Evolutionary conservation across 2,113 vertebrate genomes (phyloP).

Genomic region (Phyllostomus discolor): DNA sequence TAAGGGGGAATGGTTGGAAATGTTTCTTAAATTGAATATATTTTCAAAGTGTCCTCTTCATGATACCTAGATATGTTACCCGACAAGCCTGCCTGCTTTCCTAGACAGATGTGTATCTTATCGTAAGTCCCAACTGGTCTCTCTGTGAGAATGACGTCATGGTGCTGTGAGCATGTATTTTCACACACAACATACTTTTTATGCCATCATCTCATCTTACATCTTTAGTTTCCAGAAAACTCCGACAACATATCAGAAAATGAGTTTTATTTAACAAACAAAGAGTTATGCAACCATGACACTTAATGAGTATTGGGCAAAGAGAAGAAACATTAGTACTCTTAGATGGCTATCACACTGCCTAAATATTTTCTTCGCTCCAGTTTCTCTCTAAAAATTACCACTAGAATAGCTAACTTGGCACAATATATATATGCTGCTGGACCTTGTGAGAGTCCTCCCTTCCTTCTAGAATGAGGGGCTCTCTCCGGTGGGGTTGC

Average conservation of each 20-base stretch:
- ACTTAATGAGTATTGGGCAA: not conserved
- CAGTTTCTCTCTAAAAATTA: not conserved
- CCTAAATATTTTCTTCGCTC: not conserved
- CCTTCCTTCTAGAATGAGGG: not conserved
- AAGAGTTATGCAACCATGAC: not conserved
- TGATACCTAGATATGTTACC: not conserved
- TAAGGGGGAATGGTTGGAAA: not conserved
- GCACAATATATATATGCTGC: not conserved
- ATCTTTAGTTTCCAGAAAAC: not conserved
- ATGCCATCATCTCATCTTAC: not conserved
- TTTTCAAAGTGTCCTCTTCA: not conserved
- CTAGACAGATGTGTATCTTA: not conserved
- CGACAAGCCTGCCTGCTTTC: not conserved
- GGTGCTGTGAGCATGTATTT: not conserved
- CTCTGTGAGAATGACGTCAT: not conserved
- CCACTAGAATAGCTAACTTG: not conserved
- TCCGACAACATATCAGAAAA: not conserved
- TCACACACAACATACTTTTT: not conserved
- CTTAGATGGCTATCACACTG: not conserved
- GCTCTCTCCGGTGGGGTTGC: not conserved
- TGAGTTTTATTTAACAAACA: not conserved
- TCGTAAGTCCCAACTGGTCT: not conserved
- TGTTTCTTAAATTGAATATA: not conserved
- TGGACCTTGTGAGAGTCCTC: not conserved
- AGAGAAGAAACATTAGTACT: not conserved